These are phyloP conservation scores for Spermophilus dauricus DNA, from an alignment of 2,113 vertebrate species.

Conservation along the genomic window DNA sequence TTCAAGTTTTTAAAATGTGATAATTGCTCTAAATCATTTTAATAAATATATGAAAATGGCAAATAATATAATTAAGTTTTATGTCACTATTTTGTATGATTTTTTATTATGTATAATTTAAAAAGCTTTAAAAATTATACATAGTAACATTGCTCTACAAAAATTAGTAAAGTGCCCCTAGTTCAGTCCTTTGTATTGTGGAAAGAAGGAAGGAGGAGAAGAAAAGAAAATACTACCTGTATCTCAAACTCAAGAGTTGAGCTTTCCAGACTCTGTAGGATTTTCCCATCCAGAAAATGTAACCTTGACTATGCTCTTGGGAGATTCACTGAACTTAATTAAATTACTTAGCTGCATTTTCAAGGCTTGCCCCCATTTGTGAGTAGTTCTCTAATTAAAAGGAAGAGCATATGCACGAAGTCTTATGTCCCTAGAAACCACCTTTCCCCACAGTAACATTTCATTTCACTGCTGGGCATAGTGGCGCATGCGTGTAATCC, in stretches of 20 bases:
- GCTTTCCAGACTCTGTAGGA: constrained; percentile 31
- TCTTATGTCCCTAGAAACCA: not conserved
- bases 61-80: constrained; percentile 29
- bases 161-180: not conserved
- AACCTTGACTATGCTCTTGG: constrained; percentile 56
- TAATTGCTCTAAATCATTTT: not conserved
- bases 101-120: constrained; percentile 8
- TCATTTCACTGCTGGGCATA: no score
- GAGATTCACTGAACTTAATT: constrained; percentile 73
- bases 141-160: not conserved
- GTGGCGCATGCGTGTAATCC: no score
- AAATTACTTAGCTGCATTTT: constrained; percentile 73
- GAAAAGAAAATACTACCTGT: not conserved
- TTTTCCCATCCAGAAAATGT: constrained; percentile 26
- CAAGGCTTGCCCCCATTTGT: constrained; percentile 54
- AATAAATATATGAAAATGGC: not conserved
- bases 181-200: not conserved
- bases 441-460: not conserved
- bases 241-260: constrained; percentile 14
- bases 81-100: not conserved
- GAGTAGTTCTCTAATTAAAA: constrained; percentile 74
- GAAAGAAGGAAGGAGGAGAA: not conserved
- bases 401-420: constrained; percentile 10
- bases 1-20: constrained; percentile 46
- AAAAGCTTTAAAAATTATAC: not conserved